These are phyloP conservation scores for Drosophila ananassae DNA, from an alignment of 1,140 invertebrate species.

Conservation along the genomic window DNA sequence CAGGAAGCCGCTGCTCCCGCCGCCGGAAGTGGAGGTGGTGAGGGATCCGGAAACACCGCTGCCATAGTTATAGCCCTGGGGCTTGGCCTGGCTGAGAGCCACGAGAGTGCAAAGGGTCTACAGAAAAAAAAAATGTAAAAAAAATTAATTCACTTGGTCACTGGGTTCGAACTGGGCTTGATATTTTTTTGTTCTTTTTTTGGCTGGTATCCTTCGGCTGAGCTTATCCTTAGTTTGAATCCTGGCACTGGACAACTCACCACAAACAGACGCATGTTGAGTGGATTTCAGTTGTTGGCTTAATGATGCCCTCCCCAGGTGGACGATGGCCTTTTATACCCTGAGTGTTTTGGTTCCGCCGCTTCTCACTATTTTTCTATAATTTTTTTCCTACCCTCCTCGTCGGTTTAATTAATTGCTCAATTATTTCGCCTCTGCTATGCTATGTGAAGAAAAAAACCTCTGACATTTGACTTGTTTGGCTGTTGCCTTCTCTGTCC, in stretches of 20 bases:
- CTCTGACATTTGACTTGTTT: conserved; percentile 77
- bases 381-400: conserved; percentile 39
- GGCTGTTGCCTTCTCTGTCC: conserved; percentile 14
- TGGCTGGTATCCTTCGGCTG: not conserved
- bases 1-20: conserved; percentile 31
- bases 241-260: conserved; percentile 43
- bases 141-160: conserved; percentile 1
- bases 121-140: not conserved
- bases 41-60: conserved; percentile 66
- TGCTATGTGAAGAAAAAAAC: conserved; percentile 25
- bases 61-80: conserved; percentile 77
- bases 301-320: conserved; percentile 69
- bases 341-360: conserved; percentile 36
- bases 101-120: conserved; percentile 66
- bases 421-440: conserved; percentile 69
- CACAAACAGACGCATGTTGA: conserved; percentile 78
- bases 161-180: not conserved
- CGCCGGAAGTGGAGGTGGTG: conserved; percentile 3
- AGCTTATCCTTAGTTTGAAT: not conserved
- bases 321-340: conserved; percentile 70
- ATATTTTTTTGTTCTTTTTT: not conserved
- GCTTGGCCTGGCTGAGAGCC: conserved; percentile 65
- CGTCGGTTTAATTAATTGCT: conserved; percentile 77
- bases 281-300: conserved; percentile 63
- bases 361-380: conserved; percentile 52